Evolutionary conservation across 2,113 vertebrate genomes (phyloP).

Genomic region (Gavia stellata): DNA sequence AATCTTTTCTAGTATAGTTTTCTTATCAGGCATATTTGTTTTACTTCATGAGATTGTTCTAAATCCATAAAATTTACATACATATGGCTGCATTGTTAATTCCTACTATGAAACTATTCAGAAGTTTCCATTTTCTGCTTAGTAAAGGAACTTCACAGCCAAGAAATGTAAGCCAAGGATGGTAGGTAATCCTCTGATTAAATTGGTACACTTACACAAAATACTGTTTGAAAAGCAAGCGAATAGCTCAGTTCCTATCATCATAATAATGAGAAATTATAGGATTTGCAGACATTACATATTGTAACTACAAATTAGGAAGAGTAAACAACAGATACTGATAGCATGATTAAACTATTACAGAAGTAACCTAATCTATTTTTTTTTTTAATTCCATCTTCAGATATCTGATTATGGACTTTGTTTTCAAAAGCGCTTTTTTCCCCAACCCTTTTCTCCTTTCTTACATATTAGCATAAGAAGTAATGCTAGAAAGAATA

Average conservation of each 20-base stretch:
- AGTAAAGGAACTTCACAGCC: neutral
- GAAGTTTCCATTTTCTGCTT: neutral
- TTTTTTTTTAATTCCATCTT: neutral
- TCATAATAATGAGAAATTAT: neutral
- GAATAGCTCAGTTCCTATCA: neutral
- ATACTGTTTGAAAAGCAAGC: neutral
- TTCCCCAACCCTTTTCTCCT: neutral
- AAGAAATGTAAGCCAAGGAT: neutral
- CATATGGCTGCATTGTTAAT: constrained; percentile 6
- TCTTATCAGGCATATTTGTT: constrained; percentile 54
- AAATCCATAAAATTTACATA: constrained; percentile 61
- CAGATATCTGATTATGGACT: neutral
- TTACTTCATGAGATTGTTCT: constrained; percentile 50
- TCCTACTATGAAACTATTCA: neutral
- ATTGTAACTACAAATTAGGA: neutral
- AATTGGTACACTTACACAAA: neutral
- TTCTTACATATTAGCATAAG: neutral
- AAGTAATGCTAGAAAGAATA: neutral
- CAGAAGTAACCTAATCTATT: neutral
- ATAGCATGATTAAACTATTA: neutral
- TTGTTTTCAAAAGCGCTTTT: neutral
- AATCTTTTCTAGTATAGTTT: constrained; percentile 1
- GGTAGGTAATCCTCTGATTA: neutral
- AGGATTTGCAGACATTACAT: neutral
- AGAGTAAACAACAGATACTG: neutral